A percentile compares a stretch with the other conserved stretches of the same genome.
Conservation (phyloP, 1,140 invertebrate genomes). For the Tachypleus tridentatus region DNA sequence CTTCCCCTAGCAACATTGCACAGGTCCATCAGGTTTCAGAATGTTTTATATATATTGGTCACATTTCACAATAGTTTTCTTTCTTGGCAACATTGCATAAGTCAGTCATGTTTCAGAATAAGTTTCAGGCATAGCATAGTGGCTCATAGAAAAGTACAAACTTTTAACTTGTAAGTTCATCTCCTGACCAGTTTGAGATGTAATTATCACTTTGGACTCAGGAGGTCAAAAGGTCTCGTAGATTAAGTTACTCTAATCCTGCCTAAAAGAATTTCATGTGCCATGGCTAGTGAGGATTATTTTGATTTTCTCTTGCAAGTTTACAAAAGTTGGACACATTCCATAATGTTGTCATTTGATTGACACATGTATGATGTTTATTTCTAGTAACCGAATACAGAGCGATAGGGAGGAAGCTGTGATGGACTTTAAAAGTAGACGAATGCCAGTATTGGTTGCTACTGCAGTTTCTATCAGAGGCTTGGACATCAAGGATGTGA, state of each 20-base stretch:
- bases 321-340: constrained; percentile 31
- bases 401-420: constrained; percentile 78
- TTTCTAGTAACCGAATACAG: constrained; percentile 84
- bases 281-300: background rate
- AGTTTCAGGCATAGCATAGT: background rate
- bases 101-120: constrained; percentile 3
- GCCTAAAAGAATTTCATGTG: background rate
- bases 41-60: too few species aligned
- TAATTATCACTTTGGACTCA: too few species aligned
- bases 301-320: background rate
- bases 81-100: background rate
- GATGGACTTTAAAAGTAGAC: constrained; percentile 60
- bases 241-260: background rate
- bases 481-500: constrained; percentile 66
- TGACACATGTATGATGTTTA: constrained; percentile 57
- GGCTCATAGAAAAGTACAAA: background rate
- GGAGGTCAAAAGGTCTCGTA: too few species aligned
- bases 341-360: constrained; percentile 56
- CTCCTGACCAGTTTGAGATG: too few species aligned
- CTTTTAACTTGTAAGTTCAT: too few species aligned
- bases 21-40: too few species aligned
- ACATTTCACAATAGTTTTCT: background rate
- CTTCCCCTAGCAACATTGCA: too few species aligned
- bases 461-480: constrained; percentile 85
- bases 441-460: constrained; percentile 65